Evolutionary conservation across 2,797 vertebrate genomes (phyloP), one percentile per base, ranked within the genome.

Genomic region (Argyrosomus regius): DNA sequence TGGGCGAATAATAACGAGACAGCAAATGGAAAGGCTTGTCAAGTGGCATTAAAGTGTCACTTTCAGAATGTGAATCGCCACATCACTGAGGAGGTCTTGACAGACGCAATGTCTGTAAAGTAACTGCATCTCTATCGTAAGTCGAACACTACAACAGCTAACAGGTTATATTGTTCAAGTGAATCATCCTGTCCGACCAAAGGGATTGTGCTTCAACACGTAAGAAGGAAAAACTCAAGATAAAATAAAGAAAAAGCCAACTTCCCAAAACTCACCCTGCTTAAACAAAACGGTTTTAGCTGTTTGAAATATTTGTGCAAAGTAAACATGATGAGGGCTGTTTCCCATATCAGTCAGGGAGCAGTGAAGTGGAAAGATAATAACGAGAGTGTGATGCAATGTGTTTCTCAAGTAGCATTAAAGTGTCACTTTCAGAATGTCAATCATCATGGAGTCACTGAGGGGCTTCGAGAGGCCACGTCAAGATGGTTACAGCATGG

Each of bases 351-450:
- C 72, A 60, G 62, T 57, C 57, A 35, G 69, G 78, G 82, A 83
- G 74, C 74, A 66, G 49, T 77, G 81, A 86, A 88, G 88, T 88
- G 87, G 90, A 90, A 64, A 69, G 69, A 90, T 91, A 90, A 92
- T 92, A 90, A 90, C 20, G 61, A 54, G 78, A 81, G 84, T 17
- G 65, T 54, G 35, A 81, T 76, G 57, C 78, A 82, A 76, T 86
- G 80, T 76, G 78, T 76, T 90, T 85, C 86, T 92, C 85, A 89
- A 94, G 91, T 80, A 87, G 82, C 79, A 49, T 82, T 83, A 70
- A 85, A 90, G 89, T 87, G 84, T 86, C 83, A 80, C 84, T 91
- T 85, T 85, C 62, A 72, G 75, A 77, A 77, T 86, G 88, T 86
- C 87, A 92, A 68, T 91, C 89, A 91, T 85, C 71, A 70, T 82